Evolutionary conservation across 2,113 vertebrate species (phyloP), one percentile per base, ranked within the genome.

Genomic region (Neopipo cinnamomea): DNA sequence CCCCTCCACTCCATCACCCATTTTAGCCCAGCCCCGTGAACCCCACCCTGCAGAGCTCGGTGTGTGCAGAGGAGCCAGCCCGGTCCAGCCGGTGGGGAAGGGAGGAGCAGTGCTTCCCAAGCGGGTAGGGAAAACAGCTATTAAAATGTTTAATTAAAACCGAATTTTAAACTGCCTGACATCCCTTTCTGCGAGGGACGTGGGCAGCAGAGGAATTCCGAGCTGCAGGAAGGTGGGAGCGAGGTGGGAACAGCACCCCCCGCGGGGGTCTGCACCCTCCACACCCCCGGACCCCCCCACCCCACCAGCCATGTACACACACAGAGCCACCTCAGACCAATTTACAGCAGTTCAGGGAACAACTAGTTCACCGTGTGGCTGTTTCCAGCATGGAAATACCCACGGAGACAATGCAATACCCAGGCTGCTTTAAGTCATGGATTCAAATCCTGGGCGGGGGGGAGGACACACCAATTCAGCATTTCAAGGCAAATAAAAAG

Each of bases 11-110:
- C 41, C 78, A 50, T 11, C 21, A 1, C 5, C 47, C 8, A 30
- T 37, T 22, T 33, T 7, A 61, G 35, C 31, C n/a, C 50, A 61
- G 31, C 28, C 44, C 28, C 6, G 0, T 8, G n/a, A 71, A 88
- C 9, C 28, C 28, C 10, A 1, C 49, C 18, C 0, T 44, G 1
- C 20, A 8, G 39, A 6, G 12, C 31, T 37, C 50, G 0, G 2
- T 13, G 44, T 19, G n/a, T 19, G 47, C 86, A 41, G 71, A 19
- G 23, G n/a, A 31, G 53, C 52, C 84, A 75, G 75, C 39, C 56
- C 10, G 19, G n/a, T 10, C 49, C 72, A 10, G 77, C 39, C 0
- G 1, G 16, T 5, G 30, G 33, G 35, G 33, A 44, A 41, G 22
- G n/a, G 28, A 85, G 53, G 21, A 79, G 49, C n/a, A 31, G 30